Conservation (phyloP, 2,888 invertebrate species). For the Dilophus febrilis region DNA sequence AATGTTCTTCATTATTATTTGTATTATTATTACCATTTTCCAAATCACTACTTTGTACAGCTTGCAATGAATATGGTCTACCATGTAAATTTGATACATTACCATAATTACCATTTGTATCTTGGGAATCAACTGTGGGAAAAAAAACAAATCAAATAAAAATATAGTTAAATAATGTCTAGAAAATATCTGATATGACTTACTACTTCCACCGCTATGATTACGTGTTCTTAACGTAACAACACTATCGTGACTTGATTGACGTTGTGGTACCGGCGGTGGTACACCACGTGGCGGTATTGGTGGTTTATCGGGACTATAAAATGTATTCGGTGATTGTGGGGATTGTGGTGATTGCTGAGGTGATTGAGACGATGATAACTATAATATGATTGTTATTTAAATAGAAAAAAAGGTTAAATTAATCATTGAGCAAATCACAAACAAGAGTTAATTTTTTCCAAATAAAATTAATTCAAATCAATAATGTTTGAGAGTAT, state of each 20-base stretch:
- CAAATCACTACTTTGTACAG: conserved; percentile 7
- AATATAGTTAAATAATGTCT: neutral
- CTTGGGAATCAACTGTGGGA: conserved; percentile 8
- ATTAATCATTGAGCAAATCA: too few relatives aligned
- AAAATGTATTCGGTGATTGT: conserved; percentile 10
- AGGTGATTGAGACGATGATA: conserved; percentile 1
- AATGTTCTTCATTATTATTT: too few relatives aligned
- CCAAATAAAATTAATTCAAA: too few relatives aligned
- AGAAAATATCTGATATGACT: conserved; percentile 1
- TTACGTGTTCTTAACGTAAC: conserved; percentile 19
- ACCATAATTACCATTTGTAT: conserved; percentile 18
- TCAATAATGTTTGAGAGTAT: too few relatives aligned
- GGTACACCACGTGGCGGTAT: conserved; percentile 41
- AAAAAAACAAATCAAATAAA: neutral
- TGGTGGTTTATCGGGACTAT: conserved; percentile 34
- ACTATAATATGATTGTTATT: neutral
- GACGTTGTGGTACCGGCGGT: conserved; percentile 35
- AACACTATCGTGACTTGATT: conserved; percentile 26
- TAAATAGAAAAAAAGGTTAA: neutral
- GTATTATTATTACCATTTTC: neutral
- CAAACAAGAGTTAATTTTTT: too few relatives aligned
- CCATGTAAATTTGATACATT: conserved; percentile 11
- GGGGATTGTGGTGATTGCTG: conserved; percentile 10
- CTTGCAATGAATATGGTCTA: conserved; percentile 14
- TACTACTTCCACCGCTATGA: conserved; percentile 20